Evolutionary conservation across 2,888 invertebrate genomes (phyloP), one percentile per base, ranked within the genome.

Genomic region (Dynastes hyllus): DNA sequence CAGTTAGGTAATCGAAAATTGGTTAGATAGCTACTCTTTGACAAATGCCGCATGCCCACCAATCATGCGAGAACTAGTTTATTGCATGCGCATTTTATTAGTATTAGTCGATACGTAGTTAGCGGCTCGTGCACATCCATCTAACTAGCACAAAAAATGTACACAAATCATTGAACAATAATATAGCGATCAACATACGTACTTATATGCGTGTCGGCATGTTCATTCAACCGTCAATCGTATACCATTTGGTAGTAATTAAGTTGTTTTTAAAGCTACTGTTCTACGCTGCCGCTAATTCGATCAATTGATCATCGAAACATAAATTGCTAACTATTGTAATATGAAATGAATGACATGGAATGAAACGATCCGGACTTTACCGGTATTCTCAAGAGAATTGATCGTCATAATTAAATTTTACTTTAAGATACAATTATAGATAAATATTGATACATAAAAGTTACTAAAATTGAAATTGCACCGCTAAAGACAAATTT

Each of bases 281-380:
- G 11, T 6, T 5, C 16, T 45, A 22, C 22, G 16, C 32, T 67
- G 67, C 22, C 67, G 50, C 67, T 67, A 45, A 67, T 67, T 67
- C 50, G 67, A 67, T 67, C 67, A 67, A 67, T 67, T 67, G 67
- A 22, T 50, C 13, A 16, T 45, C 27, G 27, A 45, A 67, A 50
- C 45, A 11, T 67, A 50, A 67, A 67, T 65, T 65, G 67, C 22
- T 22, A 67, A 27, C 27, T 61, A 63, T 32, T 27, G 22, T 6
- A 67, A 50, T 67, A 50, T 22, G 16, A 67, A n/a, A 45, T 16
- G n/a, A 27, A 4, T 16, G 9, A 22, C n/a, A 22, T 4, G 2
- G 8, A 58, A 67, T 27, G 27, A 4, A 50, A 50, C 22, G 27
- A 67, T 27, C 50, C 9, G 11, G 67, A 67, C 45, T 45, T 6